Evolutionary conservation across 2,888 invertebrate species (phyloP).

Genomic region (Diarsia rubi): DNA sequence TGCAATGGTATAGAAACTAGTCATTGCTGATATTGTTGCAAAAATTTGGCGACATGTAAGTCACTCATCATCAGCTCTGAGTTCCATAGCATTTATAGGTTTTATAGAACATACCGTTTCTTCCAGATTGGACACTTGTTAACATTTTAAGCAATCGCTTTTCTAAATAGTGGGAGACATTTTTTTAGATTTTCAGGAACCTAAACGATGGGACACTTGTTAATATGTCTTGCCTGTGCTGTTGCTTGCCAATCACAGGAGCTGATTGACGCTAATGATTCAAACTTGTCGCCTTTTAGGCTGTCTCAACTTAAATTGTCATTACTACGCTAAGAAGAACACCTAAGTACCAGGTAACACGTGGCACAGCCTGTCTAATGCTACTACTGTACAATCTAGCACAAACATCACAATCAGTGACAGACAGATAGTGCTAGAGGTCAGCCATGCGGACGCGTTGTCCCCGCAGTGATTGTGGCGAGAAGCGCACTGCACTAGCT

Average conservation of each 20-base stretch:
- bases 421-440: slow-evolving; percentile 52
- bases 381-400: slow-evolving; percentile 19
- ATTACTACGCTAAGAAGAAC: too few relatives aligned
- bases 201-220: too few relatives aligned
- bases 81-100: neutral
- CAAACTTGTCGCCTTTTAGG: too few relatives aligned
- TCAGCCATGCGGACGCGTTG: slow-evolving; percentile 48
- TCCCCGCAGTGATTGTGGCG: neutral
- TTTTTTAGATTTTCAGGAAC: too few relatives aligned
- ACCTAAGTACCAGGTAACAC: neutral
- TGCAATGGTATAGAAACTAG: neutral
- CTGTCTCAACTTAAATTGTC: too few relatives aligned
- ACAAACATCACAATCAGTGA: slow-evolving; percentile 46
- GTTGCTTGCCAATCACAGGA: too few relatives aligned
- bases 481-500: slow-evolving; percentile 13
- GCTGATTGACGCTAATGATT: too few relatives aligned
- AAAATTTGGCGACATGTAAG: neutral
- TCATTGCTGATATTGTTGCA: neutral
- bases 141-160: too few relatives aligned
- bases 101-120: neutral
- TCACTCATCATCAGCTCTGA: neutral
- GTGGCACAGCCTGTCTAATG: slow-evolving; percentile 4
- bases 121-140: neutral
- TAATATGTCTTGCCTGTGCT: too few relatives aligned
- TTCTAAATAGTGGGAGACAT: too few relatives aligned